These are phyloP conservation scores for Galeruca laticollis DNA, from an alignment of 2,888 invertebrate genomes.

Conservation along the genomic window DNA sequence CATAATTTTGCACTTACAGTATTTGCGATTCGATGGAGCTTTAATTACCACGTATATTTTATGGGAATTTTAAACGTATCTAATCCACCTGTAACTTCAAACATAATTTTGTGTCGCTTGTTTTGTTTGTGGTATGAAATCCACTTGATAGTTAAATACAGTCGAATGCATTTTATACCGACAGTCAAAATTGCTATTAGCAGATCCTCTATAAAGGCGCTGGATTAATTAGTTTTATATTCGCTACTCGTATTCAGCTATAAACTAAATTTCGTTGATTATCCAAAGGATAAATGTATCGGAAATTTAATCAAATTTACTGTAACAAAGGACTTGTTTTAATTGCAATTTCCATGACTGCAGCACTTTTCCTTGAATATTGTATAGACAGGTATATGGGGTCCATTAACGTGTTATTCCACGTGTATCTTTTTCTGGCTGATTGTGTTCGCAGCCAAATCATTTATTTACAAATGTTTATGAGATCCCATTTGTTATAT, in stretches of 20 bases:
- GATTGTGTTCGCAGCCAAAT: too few relatives aligned
- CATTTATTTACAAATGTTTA: too few relatives aligned
- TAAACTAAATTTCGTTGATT: neutral
- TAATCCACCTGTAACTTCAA: conserved; percentile 5
- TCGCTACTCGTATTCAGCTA: neutral
- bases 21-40: neutral
- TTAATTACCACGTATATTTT: neutral
- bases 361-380: too few relatives aligned
- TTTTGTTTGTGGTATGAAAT: neutral
- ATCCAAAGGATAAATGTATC: neutral
- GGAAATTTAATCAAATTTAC: neutral
- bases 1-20: neutral
- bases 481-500: too few relatives aligned
- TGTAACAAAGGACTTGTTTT: neutral
- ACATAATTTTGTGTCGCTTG: neutral
- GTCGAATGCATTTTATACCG: neutral
- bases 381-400: too few relatives aligned
- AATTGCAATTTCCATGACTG: neutral
- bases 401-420: too few relatives aligned
- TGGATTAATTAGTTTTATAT: conserved; percentile 7
- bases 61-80: neutral
- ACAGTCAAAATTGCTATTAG: conserved; percentile 3
- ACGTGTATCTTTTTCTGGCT: too few relatives aligned
- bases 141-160: neutral
- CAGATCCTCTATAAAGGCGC: neutral